Evolutionary conservation across 2,888 invertebrate genomes (phyloP), one percentile per base, ranked within the genome.

Genomic region (Agrotis exclamationis): DNA sequence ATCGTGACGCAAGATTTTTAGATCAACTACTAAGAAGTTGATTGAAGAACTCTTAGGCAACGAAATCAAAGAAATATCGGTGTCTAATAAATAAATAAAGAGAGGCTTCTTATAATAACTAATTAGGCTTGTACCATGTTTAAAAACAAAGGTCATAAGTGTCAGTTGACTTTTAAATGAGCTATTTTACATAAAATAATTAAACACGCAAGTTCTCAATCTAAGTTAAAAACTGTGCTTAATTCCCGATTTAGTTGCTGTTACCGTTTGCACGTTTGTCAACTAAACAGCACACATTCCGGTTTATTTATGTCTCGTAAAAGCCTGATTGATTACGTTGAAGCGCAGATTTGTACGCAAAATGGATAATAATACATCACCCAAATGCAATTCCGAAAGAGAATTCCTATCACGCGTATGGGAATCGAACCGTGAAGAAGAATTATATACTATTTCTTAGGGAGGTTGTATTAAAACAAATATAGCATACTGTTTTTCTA

Each of bases 281-380:
- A 81, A 74, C 66, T 84, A 79, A 82, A 72, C 63, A 75, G 60
- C 76, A 60, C 63, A 60, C 60, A 50, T 76, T 63, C 75, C 53
- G 47, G 76, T 82, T 86, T 87, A 88, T 89, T 90, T 89, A 88
- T 88, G 85, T 80, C 76, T 83, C 80, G 85, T 83, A 82, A 80
- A 83, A 84, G 77, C 82, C 82, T 89, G 90, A 90, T 90, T 88
- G 89, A 90, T 90, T 87, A 87, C 87, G 77, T 86, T 79, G 85
- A 79, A 83, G 83, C 81, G 80, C 82, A 86, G 87, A 87, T 89
- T 88, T 87, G 86, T 85, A 79, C 85, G 80, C 82, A 80, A 84
- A 87, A 84, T 82, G 86, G 82, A 84, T 85, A 84, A 84, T 85
- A 84, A 88, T 89, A 88, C 86, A 88, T 88, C 88, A 88, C 85